phyloP scores from a whole-genome alignment of 2,888 invertebrate genomes.

The Caenorhabditis sulstoni region DNA sequence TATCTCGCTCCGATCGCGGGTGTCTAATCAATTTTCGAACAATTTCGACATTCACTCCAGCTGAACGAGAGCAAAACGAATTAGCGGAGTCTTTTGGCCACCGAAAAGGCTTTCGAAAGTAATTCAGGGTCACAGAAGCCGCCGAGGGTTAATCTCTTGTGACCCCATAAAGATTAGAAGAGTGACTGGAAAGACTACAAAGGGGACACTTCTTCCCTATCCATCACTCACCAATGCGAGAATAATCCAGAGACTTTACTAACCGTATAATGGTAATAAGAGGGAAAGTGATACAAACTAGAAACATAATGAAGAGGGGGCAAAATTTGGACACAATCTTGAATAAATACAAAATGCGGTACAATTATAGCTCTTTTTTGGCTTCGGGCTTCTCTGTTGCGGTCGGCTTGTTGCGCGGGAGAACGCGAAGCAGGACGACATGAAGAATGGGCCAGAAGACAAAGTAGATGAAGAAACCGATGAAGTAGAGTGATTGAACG shows the following conservation, averaged over 20 bases:
- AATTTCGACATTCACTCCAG: too few relatives aligned
- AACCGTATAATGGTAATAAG: too few relatives aligned
- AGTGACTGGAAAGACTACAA: too few relatives aligned
- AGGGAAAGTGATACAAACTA: background rate
- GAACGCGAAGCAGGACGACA: conserved; percentile 66
- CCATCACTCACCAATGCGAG: too few relatives aligned
- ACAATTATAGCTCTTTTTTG: conserved; percentile 20
- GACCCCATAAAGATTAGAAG: background rate
- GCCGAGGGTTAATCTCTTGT: background rate
- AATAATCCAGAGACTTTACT: too few relatives aligned
- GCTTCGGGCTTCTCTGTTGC: background rate
- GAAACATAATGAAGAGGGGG: background rate
- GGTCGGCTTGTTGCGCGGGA: conserved; percentile 70
- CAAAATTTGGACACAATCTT: background rate
- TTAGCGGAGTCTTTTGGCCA: too few relatives aligned
- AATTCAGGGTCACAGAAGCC: too few relatives aligned
- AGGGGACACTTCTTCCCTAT: too few relatives aligned
- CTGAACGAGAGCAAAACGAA: too few relatives aligned
- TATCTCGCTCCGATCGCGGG: too few relatives aligned
- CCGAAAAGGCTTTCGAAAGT: too few relatives aligned
- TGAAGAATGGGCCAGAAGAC: conserved; percentile 73
- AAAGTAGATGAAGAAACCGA: conserved; percentile 77
- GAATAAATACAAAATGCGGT: background rate
- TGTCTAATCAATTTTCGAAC: too few relatives aligned
- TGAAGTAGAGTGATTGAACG: conserved; percentile 75